Evolutionary conservation across 2,888 invertebrate genomes (phyloP), one percentile per base, ranked within the genome.

Genomic region (Junonia oenone): DNA sequence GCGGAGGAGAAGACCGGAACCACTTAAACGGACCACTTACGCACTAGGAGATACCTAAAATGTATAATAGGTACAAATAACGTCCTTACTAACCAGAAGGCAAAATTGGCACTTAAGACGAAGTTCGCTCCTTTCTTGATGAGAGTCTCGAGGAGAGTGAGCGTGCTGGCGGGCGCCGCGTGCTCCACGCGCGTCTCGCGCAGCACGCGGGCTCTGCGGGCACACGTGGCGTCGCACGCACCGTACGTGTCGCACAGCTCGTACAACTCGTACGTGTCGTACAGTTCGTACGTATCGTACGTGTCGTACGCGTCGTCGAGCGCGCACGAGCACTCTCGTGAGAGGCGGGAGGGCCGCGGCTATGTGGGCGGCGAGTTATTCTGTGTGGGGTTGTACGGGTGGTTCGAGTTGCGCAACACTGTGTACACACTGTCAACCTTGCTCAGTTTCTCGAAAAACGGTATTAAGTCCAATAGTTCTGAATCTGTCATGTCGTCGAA

Each of bases 401-500:
- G 96, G 91, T 96, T 96, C 68, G 96, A 96, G 91, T 97, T 97
- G 81, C 97, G 95, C 86, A 98, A 91, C 91, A 97, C 96, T 83
- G 96, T 96, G 91, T 98, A 99, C 68, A 99, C 98, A 92, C 97
- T 97, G 89, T 99, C 98, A 80, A 97, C 97, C 91, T 95, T 97
- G 90, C 98, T 97, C 71, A 99, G 92, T 85, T 97, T 96, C 91
- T 99, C 99, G 90, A 99, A 97, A 89, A 99, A 97, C 71, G 99
- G 99, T 86, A 99, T 96, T 81, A 99, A 92, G 91, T 99, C 99
- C 77, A 98, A 92, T 66, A 99, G 93, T 90, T 99, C 99, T 61
- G 97, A 96, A 90, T 99, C 99, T 76, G 95, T 95, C 94, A 97
- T 97, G 90, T 99, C 99, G 91, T 99, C 99, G 91, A 99, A 99